These are phyloP conservation scores for Lordiphosa stackelbergi DNA, from an alignment of 1,140 invertebrate species.

Conservation along the genomic window DNA sequence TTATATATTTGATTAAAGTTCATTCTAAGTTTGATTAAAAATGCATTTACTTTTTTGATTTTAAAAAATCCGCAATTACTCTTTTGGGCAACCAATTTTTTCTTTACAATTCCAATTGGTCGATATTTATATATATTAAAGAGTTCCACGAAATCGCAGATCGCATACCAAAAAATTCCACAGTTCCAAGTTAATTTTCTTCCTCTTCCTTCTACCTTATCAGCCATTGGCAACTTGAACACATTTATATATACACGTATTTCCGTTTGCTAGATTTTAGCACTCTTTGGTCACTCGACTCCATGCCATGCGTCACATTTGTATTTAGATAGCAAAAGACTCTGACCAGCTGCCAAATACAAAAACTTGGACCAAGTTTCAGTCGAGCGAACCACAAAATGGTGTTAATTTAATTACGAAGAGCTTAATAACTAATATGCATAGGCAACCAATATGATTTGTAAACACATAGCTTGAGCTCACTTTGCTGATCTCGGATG, in stretches of 20 bases:
- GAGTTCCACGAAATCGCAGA: too few species aligned
- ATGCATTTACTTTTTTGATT: too few species aligned
- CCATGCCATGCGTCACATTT: slow-evolving; percentile 31
- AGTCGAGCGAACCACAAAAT: slow-evolving; percentile 17
- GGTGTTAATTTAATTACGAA: slow-evolving; percentile 70
- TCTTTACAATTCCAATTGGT: too few species aligned
- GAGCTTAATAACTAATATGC: slow-evolving; percentile 62
- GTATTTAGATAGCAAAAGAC: slow-evolving; percentile 22
- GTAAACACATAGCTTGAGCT: slow-evolving; percentile 26
- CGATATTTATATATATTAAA: too few species aligned
- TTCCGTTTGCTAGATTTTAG: slow-evolving; percentile 42
- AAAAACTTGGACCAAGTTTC: slow-evolving; percentile 10
- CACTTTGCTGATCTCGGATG: slow-evolving; percentile 22
- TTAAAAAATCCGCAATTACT: too few species aligned
- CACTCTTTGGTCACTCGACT: slow-evolving; percentile 35
- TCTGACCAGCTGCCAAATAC: slow-evolving; percentile 16
- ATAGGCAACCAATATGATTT: slow-evolving; percentile 53
- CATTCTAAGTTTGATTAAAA: too few species aligned
- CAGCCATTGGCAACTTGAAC: not conserved
- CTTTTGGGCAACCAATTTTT: too few species aligned
- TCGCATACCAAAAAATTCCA: too few species aligned
- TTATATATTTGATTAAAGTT: too few species aligned
- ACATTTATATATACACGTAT: not conserved
- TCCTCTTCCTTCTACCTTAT: too few species aligned
- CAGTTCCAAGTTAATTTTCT: too few species aligned